phyloP scores from a whole-genome alignment of 1,140 invertebrate species.

The Wiebesia pumilae region DNA sequence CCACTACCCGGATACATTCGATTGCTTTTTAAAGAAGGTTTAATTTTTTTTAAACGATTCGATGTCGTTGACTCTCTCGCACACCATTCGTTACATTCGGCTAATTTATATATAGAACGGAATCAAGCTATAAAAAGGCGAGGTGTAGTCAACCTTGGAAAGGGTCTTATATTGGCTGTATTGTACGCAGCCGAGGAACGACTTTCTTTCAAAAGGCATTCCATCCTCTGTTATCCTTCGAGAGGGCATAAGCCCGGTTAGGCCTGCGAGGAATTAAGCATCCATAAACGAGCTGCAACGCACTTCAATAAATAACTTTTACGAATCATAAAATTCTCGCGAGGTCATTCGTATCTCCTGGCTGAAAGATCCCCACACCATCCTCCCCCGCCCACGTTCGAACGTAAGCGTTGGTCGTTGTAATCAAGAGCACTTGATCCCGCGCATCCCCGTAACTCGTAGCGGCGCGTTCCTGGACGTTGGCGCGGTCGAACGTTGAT shows the following conservation, averaged over 20 bases:
- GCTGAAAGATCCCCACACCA: not conserved
- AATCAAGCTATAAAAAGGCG: constrained; percentile 36
- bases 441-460: not conserved
- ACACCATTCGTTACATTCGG: not conserved
- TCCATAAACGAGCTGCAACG: constrained; percentile 33
- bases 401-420: constrained; percentile 13
- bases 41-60: not conserved
- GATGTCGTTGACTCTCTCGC: not conserved
- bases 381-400: not conserved
- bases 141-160: constrained; percentile 40
- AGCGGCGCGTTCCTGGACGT: not conserved
- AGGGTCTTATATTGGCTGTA: constrained; percentile 40
- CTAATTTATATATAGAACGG: constrained; percentile 31
- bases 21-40: not conserved
- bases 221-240: constrained; percentile 20
- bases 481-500: constrained; percentile 8
- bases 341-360: constrained; percentile 27
- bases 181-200: constrained; percentile 23
- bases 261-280: constrained; percentile 28
- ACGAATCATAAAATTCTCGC: constrained; percentile 50
- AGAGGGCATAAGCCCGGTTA: constrained; percentile 10
- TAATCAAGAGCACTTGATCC: constrained; percentile 31
- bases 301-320: constrained; percentile 47
- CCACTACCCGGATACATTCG: not conserved
- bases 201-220: constrained; percentile 46